Base-by-base conservation (phyloP, 2,113 vertebrate genomes). In the Mesocricetus auratus region DNA sequence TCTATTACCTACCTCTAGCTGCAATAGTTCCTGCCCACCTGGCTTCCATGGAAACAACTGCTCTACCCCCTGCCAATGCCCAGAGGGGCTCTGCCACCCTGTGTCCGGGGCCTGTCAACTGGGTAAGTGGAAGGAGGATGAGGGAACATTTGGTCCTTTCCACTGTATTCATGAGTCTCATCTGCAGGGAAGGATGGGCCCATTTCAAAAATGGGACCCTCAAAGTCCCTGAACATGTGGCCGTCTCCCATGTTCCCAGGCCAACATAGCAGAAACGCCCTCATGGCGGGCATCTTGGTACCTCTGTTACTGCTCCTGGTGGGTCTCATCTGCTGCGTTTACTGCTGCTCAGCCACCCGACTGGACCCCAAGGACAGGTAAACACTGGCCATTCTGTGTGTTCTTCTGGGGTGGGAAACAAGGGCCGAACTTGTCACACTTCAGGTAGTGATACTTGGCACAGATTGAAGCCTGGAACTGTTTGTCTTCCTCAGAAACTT, bases 11-110 rank as follows among this genome's bases (percentile, higher is more conserved):
- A 97, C 90, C 91, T 77, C 86, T 96, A 99, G 99, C 97, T 99
- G 99, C 98, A 99, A 99, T 17, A 97, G 98, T 91, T 99, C 99
- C 91, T 99, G 99, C 96, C 98, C 98, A 0, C 95, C 98, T 74
- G 99, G 98, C 1, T 99, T 98, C 96, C 99, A 99, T 36, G 99
- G 99, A 33, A 89, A 96, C 79, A 99, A 99, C 98, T 99, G 99
- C 88, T 99, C 99, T 5, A 98, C 95, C 0, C 17, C 94, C 62
- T 99, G 99, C 93, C 98, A 98, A 50, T 99, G 99, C 77, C 97
- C 98, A 42, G 96, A 98, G 0, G 98, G 98, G 0, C 77, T 53
- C 88, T 99, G 99, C 62, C 92, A 99, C 95, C 98, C 98, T 0
- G 96, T 97, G 36, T 98, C 97, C 2, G 99, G 99, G 7, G 90